Conservation (phyloP, 2,113 vertebrate genomes). For the Danionella cerebrum region DNA sequence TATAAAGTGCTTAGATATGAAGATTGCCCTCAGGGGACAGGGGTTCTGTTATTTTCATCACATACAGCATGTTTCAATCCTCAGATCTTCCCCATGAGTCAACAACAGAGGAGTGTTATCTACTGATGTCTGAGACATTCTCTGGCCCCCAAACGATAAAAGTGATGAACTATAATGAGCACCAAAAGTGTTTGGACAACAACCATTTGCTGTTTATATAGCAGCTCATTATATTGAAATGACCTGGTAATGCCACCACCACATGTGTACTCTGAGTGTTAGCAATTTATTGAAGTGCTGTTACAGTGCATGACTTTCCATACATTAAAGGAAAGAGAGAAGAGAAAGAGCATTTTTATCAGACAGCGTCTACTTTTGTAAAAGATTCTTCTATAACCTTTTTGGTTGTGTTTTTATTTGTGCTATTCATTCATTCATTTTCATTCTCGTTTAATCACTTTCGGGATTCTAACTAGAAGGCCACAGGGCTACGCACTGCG, state of each 20-base stretch:
- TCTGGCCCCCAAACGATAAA: not conserved
- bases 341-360: not conserved
- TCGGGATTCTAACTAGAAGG: too few species aligned
- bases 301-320: not conserved
- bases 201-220: not conserved
- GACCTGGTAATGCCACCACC: not conserved
- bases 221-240: not conserved
- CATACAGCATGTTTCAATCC: conserved; percentile 11
- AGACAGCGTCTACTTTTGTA: not conserved
- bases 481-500: too few species aligned
- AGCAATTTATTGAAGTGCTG: not conserved
- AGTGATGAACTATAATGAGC: not conserved
- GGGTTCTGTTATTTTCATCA: conserved; percentile 11
- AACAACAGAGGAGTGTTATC: conserved; percentile 20
- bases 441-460: too few species aligned
- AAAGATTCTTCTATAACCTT: not conserved
- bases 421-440: too few species aligned
- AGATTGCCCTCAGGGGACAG: conserved; percentile 8
- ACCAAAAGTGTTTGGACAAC: not conserved
- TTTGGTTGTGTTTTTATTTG: too few species aligned
- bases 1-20: conserved; percentile 9
- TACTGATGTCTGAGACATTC: conserved; percentile 13
- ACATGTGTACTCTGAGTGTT: not conserved
- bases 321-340: not conserved
- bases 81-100: conserved; percentile 7